Percentiles rank a stretch among this genome's conserved stretches.
These are phyloP conservation scores for Pollachius pollachius DNA, from an alignment of 2,113 vertebrate genomes.

Conservation along the genomic window DNA sequence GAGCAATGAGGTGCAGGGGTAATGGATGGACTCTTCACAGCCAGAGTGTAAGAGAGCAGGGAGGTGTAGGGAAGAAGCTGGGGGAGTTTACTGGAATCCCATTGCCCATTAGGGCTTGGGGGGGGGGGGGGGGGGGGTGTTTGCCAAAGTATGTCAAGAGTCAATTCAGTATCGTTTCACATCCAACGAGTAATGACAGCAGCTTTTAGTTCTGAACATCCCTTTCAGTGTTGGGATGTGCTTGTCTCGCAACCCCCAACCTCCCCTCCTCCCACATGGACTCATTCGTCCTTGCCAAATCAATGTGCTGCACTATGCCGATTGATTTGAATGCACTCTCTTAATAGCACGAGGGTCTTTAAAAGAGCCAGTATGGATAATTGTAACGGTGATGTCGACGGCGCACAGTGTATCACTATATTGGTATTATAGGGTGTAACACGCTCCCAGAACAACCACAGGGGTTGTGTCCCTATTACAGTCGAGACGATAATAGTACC, in stretches of 20 bases:
- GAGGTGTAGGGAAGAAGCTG: constrained; percentile 40
- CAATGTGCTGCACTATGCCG: constrained; percentile 36
- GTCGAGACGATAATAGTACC: too few relatives aligned
- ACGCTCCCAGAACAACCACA: too few relatives aligned
- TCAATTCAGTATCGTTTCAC: constrained; percentile 27
- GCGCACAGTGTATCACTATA: too few relatives aligned
- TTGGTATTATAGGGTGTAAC: too few relatives aligned
- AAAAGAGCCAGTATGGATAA: too few relatives aligned
- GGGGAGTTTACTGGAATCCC: constrained; percentile 47
- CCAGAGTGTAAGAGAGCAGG: constrained; percentile 42
- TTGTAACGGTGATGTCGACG: too few relatives aligned
- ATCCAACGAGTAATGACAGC: constrained; percentile 42
- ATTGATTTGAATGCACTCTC: constrained; percentile 33
- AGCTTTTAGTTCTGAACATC: constrained; percentile 27
- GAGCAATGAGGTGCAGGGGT: constrained; percentile 59
- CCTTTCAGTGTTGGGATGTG: background rate
- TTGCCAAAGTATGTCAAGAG: too few relatives aligned
- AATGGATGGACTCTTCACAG: constrained; percentile 69
- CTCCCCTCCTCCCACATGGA: constrained; percentile 1
- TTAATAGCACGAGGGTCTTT: constrained; percentile 17
- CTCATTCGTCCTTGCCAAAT: constrained; percentile 32
- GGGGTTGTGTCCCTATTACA: too few relatives aligned
- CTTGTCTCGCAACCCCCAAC: constrained; percentile 22
- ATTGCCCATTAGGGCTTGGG: constrained; percentile 48
- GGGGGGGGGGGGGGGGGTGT: constrained; percentile 44